Percentiles rank a stretch among this genome's conserved stretches.
Conservation (phyloP, 2,888 invertebrate genomes). For the Mythimna impura region DNA sequence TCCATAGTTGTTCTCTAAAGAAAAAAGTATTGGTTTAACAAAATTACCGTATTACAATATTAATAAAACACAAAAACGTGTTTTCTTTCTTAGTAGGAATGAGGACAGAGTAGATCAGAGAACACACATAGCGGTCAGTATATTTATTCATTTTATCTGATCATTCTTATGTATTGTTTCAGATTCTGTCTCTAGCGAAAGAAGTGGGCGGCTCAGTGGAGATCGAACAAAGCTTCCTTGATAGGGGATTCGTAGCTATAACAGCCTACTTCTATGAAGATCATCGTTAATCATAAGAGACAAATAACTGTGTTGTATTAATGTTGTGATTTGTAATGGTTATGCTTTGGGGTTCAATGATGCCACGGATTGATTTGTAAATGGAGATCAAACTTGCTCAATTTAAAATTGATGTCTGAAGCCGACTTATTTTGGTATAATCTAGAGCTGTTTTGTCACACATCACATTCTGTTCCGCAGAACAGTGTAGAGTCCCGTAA, state of each 20-base stretch:
- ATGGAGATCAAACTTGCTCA: slow-evolving; percentile 8
- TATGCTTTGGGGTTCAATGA: slow-evolving; percentile 7
- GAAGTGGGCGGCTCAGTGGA: slow-evolving; percentile 93
- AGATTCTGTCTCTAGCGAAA: slow-evolving; percentile 94
- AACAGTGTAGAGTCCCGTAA: too few relatives aligned
- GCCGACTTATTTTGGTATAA: too few relatives aligned
- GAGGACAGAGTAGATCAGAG: too few relatives aligned
- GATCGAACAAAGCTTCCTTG: slow-evolving; percentile 97
- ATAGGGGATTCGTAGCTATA: slow-evolving; percentile 95
- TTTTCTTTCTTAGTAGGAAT: too few relatives aligned
- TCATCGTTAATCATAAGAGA: not conserved
- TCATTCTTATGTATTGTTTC: slow-evolving; percentile 73
- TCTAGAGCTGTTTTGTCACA: too few relatives aligned
- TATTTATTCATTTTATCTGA: not conserved
- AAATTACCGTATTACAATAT: too few relatives aligned
- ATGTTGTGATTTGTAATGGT: slow-evolving; percentile 15
- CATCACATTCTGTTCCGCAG: too few relatives aligned
- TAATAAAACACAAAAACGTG: too few relatives aligned
- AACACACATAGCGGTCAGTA: not conserved
- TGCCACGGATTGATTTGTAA: slow-evolving; percentile 19
- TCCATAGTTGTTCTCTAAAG: too few relatives aligned
- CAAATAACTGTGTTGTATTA: slow-evolving; percentile 23
- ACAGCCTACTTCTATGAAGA: slow-evolving; percentile 96
- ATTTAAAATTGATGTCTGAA: too few relatives aligned
- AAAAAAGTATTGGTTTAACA: too few relatives aligned